Evolutionary conservation across 2,888 invertebrate genomes (phyloP), one percentile per base, ranked within the genome.

Genomic region (Apotomis turbidana): DNA sequence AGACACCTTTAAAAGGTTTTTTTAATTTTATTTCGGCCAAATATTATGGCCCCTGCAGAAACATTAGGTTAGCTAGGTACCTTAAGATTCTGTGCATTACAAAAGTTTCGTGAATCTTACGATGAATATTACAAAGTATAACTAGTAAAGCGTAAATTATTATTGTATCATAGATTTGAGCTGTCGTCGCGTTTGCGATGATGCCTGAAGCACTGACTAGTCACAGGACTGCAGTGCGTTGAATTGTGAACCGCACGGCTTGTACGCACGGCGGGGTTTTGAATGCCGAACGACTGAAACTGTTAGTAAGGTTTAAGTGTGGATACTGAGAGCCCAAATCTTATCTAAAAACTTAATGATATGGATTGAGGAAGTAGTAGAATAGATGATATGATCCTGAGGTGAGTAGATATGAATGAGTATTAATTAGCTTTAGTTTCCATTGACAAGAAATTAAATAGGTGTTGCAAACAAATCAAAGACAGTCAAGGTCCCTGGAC

Each of bases 141-240:
- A 77, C 90, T 92, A 91, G 83, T 92, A 93, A 92, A 93, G 92
- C 91, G 89, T 91, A 85, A 85, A 84, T 86, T 86, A 85, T 90
- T 90, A 90, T 91, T 88, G 88, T 90, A 86, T 88, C 80, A 85
- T 84, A 86, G 83, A 81, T 81, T 77, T 86, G 86, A 72, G 72
- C 72, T 59, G 72, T 68, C 13, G 15, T 63, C 59, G 52, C 36
- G 58, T 51, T 38, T 8, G 58, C 44, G 9, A 10, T 41, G 58
- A 61, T 57, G 71, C 44, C 27, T 46, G 68, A 69, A 49, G 41
- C 55, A 66, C 68, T 62, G 67, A 68, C 61, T 71, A 67, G 71
- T 67, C 61, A 61, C 49, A 49, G 62, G 63, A 58, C 36, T n/a
- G 63, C 58, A 44, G 52, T 46, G 55, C 27, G 12, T 15, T 12